Conservation (phyloP, 2,113 vertebrate genomes). For the Procavia capensis region DNA sequence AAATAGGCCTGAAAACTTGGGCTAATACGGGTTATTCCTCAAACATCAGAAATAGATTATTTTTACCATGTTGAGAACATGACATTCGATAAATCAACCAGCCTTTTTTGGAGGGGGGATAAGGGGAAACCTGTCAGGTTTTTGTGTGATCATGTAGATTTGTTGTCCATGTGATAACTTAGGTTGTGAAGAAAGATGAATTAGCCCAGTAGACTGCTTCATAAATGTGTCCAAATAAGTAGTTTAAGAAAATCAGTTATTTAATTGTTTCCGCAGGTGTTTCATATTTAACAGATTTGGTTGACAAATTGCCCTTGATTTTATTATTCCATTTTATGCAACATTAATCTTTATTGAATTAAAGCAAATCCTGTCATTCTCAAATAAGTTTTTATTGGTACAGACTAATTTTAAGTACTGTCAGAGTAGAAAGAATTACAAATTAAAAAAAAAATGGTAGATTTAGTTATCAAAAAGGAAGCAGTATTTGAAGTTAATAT, state of each 20-base stretch:
- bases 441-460: background rate
- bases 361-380: background rate
- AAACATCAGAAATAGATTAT: background rate
- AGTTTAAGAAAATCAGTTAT: background rate
- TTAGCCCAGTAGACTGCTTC: background rate
- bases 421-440: background rate
- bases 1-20: background rate
- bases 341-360: background rate
- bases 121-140: background rate
- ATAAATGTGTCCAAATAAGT: background rate
- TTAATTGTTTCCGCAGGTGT: background rate
- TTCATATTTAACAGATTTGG: slow-evolving; percentile 1
- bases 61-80: background rate
- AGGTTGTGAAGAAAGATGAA: background rate
- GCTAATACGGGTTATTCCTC: background rate
- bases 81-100: background rate
- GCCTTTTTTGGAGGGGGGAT: background rate
- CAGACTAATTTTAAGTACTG: background rate
- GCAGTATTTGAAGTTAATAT: background rate
- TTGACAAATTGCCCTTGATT: background rate
- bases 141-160: background rate
- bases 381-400: background rate
- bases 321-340: background rate
- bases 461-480: background rate
- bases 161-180: background rate